phyloP scores from a whole-genome alignment of 2,113 vertebrate species.

The Lampris incognitus region DNA sequence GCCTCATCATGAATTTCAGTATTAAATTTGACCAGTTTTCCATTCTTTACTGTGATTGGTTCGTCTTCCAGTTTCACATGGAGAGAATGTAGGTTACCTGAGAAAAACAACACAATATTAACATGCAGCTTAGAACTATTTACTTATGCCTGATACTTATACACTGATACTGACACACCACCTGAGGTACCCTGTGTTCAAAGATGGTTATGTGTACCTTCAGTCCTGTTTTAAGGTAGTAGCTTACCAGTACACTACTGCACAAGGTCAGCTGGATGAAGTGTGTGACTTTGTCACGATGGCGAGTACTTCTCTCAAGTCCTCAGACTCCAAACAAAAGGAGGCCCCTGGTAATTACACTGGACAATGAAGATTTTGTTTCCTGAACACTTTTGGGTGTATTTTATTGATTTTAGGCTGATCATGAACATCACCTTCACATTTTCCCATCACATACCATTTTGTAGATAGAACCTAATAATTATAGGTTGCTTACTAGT shows the following conservation, averaged over 20 bases:
- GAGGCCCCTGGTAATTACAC: background rate
- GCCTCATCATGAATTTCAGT: constrained; percentile 89
- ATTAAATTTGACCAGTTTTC: constrained; percentile 83
- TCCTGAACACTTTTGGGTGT: no score
- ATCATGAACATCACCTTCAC: no score
- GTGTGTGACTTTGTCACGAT: constrained; percentile 13
- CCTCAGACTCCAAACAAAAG: background rate
- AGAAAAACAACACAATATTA: constrained; percentile 10
- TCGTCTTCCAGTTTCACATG: constrained; percentile 85
- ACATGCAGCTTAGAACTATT: background rate
- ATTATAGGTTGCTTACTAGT: no score
- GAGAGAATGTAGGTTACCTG: constrained; percentile 86
- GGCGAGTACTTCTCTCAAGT: background rate
- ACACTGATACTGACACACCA: background rate
- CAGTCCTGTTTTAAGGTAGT: background rate
- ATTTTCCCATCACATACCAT: no score
- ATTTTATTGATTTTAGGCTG: no score
- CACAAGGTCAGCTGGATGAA: constrained; percentile 12
- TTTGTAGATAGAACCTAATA: no score
- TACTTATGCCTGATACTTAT: background rate
- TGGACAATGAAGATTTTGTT: no score
- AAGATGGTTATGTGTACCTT: background rate
- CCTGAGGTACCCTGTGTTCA: background rate
- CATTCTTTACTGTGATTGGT: constrained; percentile 87
- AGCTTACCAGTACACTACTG: background rate